These are phyloP conservation scores for Leptopilina clavipes DNA, from an alignment of 1,140 invertebrate species.

Conservation along the genomic window DNA sequence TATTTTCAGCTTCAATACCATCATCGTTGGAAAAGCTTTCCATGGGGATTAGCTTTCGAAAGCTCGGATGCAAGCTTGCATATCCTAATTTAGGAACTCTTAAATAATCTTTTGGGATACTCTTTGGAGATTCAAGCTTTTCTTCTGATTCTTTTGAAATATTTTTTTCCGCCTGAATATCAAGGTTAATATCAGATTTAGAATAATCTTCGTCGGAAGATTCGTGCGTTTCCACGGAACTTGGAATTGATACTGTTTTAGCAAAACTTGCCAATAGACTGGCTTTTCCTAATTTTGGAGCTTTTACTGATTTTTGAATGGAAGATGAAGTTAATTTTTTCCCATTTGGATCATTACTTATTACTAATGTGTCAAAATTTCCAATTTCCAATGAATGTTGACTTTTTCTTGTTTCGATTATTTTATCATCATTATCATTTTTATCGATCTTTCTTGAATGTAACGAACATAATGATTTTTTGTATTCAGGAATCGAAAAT, in stretches of 20 bases:
- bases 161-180: not conserved
- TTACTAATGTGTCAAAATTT: not conserved
- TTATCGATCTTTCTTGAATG: not conserved
- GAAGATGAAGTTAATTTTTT: not conserved
- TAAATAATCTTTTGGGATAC: constrained; percentile 37
- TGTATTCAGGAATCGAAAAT: too few species aligned
- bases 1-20: not conserved
- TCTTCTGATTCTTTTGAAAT: not conserved
- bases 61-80: constrained; percentile 44
- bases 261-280: constrained; percentile 53
- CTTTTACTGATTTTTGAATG: constrained; percentile 41
- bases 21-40: constrained; percentile 24
- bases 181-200: constrained; percentile 36
- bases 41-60: constrained; percentile 35
- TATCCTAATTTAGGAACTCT: constrained; percentile 40
- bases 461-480: not conserved
- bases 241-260: constrained; percentile 52
- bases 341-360: not conserved
- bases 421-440: not conserved
- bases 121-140: not conserved
- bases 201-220: constrained; percentile 41
- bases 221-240: constrained; percentile 34
- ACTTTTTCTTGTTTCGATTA: not conserved
- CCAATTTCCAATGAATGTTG: not conserved
- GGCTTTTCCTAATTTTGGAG: constrained; percentile 47